Evolutionary conservation across 2,888 invertebrate genomes (phyloP).

Genomic region (Orthosia cruda): DNA sequence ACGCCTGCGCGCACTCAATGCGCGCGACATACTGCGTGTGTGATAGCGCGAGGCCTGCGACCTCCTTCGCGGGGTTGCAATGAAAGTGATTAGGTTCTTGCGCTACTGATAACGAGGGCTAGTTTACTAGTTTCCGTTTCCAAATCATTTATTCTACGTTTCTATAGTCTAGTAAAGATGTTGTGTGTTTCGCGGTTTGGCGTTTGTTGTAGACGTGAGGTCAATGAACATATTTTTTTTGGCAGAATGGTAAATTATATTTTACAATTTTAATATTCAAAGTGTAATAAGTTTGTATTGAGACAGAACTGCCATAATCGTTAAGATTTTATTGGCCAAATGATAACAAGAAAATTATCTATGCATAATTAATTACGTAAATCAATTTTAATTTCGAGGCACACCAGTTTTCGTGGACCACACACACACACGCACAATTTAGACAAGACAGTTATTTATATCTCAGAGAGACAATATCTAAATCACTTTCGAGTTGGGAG

Average conservation of each 20-base stretch:
- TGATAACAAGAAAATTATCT: constrained; percentile 32
- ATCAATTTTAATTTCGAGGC: constrained; percentile 21
- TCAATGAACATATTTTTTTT: constrained; percentile 39
- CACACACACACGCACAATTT: constrained; percentile 34
- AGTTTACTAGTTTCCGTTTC: constrained; percentile 72
- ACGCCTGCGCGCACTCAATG: constrained; percentile 82
- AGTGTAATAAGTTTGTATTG: background rate
- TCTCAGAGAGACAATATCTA: constrained; percentile 74
- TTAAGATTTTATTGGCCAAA: constrained; percentile 17
- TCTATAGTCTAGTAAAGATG: constrained; percentile 52
- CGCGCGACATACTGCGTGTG: constrained; percentile 81
- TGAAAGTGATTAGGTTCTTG: constrained; percentile 89
- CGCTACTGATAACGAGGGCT: constrained; percentile 89
- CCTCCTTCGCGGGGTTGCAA: constrained; percentile 89
- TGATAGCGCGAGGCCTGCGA: constrained; percentile 82
- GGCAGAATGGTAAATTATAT: background rate
- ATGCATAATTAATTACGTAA: constrained; percentile 13
- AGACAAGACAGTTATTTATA: constrained; percentile 44
- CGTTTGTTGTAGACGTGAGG: constrained; percentile 22
- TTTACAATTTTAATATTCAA: background rate
- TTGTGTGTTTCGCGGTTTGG: constrained; percentile 9
- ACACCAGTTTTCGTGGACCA: constrained; percentile 27
- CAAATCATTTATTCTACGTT: constrained; percentile 68
- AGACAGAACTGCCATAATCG: background rate
- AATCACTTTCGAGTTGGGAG: constrained; percentile 80